phyloP scores from a whole-genome alignment of 2,888 invertebrate species.

The Amblyjoppa fuscipennis region DNA sequence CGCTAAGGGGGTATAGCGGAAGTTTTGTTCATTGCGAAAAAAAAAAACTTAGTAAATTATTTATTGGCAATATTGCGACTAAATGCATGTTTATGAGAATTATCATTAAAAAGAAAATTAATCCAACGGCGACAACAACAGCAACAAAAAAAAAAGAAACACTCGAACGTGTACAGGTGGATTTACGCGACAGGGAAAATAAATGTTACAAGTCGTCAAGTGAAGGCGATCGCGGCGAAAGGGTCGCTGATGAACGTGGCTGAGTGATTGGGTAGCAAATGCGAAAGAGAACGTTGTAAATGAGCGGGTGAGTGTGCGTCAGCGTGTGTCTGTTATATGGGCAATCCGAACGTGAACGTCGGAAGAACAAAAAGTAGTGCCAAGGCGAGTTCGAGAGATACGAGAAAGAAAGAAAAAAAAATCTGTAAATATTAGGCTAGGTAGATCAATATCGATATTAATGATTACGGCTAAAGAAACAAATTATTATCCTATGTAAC shows the following conservation, averaged over 20 bases:
- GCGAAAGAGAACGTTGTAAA: conserved; percentile 25
- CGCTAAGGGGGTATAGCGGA: conserved; percentile 68
- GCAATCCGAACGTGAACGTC: conserved; percentile 38
- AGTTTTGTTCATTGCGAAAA: conserved; percentile 80
- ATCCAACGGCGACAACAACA: conserved; percentile 35
- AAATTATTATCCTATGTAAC: conserved; percentile 81
- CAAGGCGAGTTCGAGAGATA: conserved; percentile 65
- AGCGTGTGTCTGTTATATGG: conserved; percentile 18
- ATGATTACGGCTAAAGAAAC: conserved; percentile 72
- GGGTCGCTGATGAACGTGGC: conserved; percentile 43
- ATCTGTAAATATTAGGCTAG: conserved; percentile 84
- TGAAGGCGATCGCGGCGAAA: neutral
- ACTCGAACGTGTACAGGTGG: conserved; percentile 55
- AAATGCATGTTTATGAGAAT: conserved; percentile 72
- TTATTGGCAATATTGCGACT: conserved; percentile 82
- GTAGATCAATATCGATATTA: conserved; percentile 83
- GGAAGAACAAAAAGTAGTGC: conserved; percentile 64
- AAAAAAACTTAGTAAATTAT: conserved; percentile 83
- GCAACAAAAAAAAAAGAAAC: conserved; percentile 36
- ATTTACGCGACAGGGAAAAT: conserved; percentile 42
- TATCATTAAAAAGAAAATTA: conserved; percentile 64
- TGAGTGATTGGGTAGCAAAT: conserved; percentile 25
- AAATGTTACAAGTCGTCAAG: conserved; percentile 25
- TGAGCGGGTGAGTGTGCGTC: conserved; percentile 3
- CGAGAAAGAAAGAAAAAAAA: conserved; percentile 54